Percentiles rank a stretch among this genome's conserved stretches.
phyloP scores from a whole-genome alignment of 2,888 invertebrate species.

The Drosophila hamatofila region DNA sequence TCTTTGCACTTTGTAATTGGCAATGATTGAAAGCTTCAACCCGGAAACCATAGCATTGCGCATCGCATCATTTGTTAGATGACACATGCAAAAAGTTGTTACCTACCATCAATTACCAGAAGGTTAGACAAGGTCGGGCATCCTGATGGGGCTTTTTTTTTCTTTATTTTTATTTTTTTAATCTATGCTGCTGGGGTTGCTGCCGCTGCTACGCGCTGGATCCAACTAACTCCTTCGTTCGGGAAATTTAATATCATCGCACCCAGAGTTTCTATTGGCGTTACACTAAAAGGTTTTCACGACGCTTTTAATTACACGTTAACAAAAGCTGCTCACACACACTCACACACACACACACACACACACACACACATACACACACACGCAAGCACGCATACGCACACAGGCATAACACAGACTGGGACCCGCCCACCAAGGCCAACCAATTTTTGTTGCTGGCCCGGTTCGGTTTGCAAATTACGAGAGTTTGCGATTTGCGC shows the following conservation, averaged over 20 bases:
- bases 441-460: constrained; percentile 41
- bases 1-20: constrained; percentile 34
- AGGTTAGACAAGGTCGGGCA: constrained; percentile 69
- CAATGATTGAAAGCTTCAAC: constrained; percentile 51
- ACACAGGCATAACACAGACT: constrained; percentile 9
- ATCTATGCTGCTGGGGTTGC: constrained; percentile 47
- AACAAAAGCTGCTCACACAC: constrained; percentile 64
- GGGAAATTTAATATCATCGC: constrained; percentile 73
- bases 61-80: constrained; percentile 72
- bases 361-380: background rate
- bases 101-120: constrained; percentile 60
- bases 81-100: constrained; percentile 61
- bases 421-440: constrained; percentile 10
- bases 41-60: constrained; percentile 19
- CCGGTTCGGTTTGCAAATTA: constrained; percentile 50
- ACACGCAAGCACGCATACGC: constrained; percentile 18
- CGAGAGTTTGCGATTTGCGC: constrained; percentile 77
- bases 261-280: constrained; percentile 25
- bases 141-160: constrained; percentile 52
- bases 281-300: constrained; percentile 75
- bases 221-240: constrained; percentile 25
- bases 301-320: constrained; percentile 78
- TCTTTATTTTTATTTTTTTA: no score
- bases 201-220: background rate
- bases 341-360: constrained; percentile 18